Percentiles rank a stretch among this genome's conserved stretches.
Conservation (phyloP, 2,797 vertebrate species). For the Artibeus jamaicensis region DNA sequence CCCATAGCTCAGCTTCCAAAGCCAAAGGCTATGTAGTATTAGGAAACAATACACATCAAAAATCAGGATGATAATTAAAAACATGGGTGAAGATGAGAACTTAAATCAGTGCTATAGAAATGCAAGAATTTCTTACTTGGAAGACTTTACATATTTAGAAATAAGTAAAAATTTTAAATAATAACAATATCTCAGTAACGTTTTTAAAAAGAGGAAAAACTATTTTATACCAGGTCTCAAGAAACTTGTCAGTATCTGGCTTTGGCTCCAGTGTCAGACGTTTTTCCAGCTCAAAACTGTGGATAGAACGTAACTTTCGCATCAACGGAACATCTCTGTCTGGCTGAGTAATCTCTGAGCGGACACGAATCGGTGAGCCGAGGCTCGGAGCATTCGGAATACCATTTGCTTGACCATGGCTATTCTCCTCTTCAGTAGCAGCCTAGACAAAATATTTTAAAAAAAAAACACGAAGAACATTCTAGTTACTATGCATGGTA, state of each 20-base stretch:
- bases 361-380: slow-evolving; percentile 92
- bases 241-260: slow-evolving; percentile 91
- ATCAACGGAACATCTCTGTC: slow-evolving; percentile 92
- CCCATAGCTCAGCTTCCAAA: neutral
- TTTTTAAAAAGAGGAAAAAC: neutral
- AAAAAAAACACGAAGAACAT: neutral
- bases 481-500: neutral
- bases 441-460: slow-evolving; percentile 82
- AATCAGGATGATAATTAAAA: slow-evolving; percentile 28
- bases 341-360: slow-evolving; percentile 89
- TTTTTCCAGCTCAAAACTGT: slow-evolving; percentile 96
- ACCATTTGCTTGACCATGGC: slow-evolving; percentile 90
- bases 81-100: neutral
- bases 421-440: slow-evolving; percentile 92
- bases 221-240: slow-evolving; percentile 90
- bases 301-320: slow-evolving; percentile 95
- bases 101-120: slow-evolving; percentile 40
- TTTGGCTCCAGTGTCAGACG: slow-evolving; percentile 92
- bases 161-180: neutral
- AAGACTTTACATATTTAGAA: slow-evolving; percentile 33
- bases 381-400: slow-evolving; percentile 89
- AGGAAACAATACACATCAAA: slow-evolving; percentile 37
- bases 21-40: neutral
- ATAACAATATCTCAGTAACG: neutral
- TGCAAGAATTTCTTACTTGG: slow-evolving; percentile 25